Conservation (phyloP, 2,797 vertebrate genomes). For the Siniperca undulata region DNA sequence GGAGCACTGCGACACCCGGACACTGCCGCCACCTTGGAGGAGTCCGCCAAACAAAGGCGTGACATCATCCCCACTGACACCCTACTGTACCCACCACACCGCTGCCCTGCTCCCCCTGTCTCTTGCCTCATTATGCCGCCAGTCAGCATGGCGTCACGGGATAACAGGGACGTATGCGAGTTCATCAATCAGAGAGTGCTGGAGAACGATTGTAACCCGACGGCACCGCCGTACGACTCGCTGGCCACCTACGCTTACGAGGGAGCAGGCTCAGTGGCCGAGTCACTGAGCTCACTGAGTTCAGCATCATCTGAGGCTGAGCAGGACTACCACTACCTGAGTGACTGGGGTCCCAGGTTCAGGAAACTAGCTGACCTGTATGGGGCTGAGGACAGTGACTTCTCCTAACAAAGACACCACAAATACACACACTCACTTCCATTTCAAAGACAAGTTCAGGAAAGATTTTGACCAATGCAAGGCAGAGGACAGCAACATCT, state of each 20-base stretch:
- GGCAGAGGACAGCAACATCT: not conserved
- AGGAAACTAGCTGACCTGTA: slow-evolving; percentile 96
- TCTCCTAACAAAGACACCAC: slow-evolving; percentile 85
- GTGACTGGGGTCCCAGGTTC: slow-evolving; percentile 96
- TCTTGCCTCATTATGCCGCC: slow-evolving; percentile 80
- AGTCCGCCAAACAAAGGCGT: slow-evolving; percentile 89
- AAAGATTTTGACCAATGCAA: slow-evolving; percentile 19
- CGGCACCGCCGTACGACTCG: slow-evolving; percentile 94
- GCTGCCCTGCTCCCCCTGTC: slow-evolving; percentile 69
- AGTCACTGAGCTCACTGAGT: slow-evolving; percentile 94
- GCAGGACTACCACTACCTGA: slow-evolving; percentile 97
- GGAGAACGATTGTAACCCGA: slow-evolving; percentile 92
- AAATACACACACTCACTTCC: not conserved
- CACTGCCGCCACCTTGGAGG: slow-evolving; percentile 86
- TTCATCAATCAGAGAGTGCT: slow-evolving; percentile 95
- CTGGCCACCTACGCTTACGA: slow-evolving; percentile 96
- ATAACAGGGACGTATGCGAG: slow-evolving; percentile 92
- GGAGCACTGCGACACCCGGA: slow-evolving; percentile 93
- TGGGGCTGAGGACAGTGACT: slow-evolving; percentile 90
- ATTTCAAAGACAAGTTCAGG: slow-evolving; percentile 10
- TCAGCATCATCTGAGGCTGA: slow-evolving; percentile 90
- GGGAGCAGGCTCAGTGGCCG: slow-evolving; percentile 92
- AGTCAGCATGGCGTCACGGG: slow-evolving; percentile 76
- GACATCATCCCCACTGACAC: slow-evolving; percentile 93
- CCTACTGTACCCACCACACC: slow-evolving; percentile 82